Conservation (phyloP, 2,888 invertebrate genomes). For the Schizotus pectinicornis region DNA sequence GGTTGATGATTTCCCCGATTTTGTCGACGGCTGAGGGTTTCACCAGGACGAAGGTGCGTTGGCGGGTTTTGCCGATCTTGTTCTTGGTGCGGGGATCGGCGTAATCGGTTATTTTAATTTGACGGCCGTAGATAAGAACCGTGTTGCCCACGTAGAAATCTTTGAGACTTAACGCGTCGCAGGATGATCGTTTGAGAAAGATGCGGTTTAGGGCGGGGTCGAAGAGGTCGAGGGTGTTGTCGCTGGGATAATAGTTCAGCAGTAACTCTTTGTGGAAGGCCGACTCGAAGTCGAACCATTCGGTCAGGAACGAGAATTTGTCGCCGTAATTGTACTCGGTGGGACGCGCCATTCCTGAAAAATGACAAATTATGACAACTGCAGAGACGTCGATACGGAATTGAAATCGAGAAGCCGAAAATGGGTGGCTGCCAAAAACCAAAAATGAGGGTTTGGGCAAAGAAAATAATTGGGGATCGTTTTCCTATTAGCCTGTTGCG, state of each 20-base stretch:
- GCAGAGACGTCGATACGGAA: no score
- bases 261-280: constrained; percentile 76
- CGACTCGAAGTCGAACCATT: constrained; percentile 88
- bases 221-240: constrained; percentile 78
- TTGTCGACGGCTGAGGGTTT: constrained; percentile 74
- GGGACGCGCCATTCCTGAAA: constrained; percentile 2
- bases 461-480: no score
- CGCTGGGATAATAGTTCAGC: constrained; percentile 77
- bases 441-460: no score
- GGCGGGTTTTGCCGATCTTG: constrained; percentile 67
- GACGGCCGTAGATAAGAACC: constrained; percentile 72
- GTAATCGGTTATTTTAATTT: constrained; percentile 75
- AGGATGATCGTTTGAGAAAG: constrained; percentile 69
- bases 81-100: constrained; percentile 73
- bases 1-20: constrained; percentile 76
- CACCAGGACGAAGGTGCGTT: constrained; percentile 78
- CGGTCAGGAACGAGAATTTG: constrained; percentile 72
- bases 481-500: no score
- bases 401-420: no score
- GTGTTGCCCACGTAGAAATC: constrained; percentile 78
- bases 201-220: constrained; percentile 51
- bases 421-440: no score
- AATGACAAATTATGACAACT: constrained; percentile 14
- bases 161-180: constrained; percentile 68
- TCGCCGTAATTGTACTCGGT: constrained; percentile 57